A percentile compares a stretch with the other conserved stretches of the same genome.
Evolutionary conservation across 1,140 invertebrate genomes (phyloP).

Genomic region (Drosophila pseudoobscura): DNA sequence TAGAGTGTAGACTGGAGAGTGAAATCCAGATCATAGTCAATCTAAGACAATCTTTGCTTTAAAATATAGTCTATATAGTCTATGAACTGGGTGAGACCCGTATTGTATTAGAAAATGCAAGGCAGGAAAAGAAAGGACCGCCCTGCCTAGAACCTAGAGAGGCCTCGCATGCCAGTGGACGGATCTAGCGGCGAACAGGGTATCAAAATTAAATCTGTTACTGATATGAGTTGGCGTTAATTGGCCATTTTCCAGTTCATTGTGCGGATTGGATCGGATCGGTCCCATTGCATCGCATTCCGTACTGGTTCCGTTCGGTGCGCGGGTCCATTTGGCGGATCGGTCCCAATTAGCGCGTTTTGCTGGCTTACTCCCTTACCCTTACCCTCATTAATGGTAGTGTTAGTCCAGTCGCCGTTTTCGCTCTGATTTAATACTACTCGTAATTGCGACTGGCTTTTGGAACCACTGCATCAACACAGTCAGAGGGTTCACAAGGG

Average conservation of each 20-base stretch:
- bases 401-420: conserved; percentile 12
- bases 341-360: conserved; percentile 43
- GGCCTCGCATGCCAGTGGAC: not conserved
- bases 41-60: too few species aligned
- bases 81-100: too few species aligned
- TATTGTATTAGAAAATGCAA: not conserved
- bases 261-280: not conserved
- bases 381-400: conserved; percentile 38
- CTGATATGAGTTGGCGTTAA: conserved; percentile 51
- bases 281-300: conserved; percentile 10
- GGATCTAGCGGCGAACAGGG: not conserved
- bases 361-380: conserved; percentile 19
- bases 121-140: not conserved
- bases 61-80: too few species aligned
- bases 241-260: conserved; percentile 15
- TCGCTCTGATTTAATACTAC: conserved; percentile 44
- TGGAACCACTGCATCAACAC: conserved; percentile 1
- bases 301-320: conserved; percentile 12
- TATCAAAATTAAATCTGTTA: conserved; percentile 36
- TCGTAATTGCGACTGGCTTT: conserved; percentile 15
- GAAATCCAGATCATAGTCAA: too few species aligned
- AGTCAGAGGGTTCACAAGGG: conserved; percentile 26
- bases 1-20: too few species aligned
- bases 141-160: not conserved
- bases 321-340: not conserved